Percentiles rank a stretch among this genome's conserved stretches.
Conservation (phyloP, 2,797 vertebrate genomes). For the Fringilla coelebs region DNA sequence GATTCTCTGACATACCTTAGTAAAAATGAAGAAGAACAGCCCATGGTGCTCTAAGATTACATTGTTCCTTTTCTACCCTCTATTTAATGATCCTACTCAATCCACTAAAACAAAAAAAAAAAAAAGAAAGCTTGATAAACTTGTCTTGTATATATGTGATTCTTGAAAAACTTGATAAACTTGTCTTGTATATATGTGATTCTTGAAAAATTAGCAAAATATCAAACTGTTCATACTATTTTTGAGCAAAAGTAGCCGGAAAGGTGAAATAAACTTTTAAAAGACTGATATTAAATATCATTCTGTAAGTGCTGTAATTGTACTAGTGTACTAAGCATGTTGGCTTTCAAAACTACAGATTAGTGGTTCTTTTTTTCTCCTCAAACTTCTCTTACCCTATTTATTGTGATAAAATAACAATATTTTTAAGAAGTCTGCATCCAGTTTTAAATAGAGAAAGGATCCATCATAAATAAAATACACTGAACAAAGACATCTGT, state of each 20-base stretch:
- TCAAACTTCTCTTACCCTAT: background rate
- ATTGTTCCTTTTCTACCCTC: background rate
- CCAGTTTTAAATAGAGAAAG: background rate
- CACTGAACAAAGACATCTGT: background rate
- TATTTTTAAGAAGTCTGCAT: background rate
- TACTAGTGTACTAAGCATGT: background rate
- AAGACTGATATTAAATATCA: background rate
- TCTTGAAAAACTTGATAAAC: fast-evolving
- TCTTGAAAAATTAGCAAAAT: background rate
- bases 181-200: background rate
- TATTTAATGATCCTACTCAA: background rate
- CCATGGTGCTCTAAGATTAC: background rate
- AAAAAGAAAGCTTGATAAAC: fast-evolving
- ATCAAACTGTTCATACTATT: background rate
- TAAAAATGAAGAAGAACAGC: background rate
- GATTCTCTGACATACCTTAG: background rate
- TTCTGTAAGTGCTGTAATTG: background rate
- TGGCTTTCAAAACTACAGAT: background rate
- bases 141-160: background rate
- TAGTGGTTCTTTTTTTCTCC: background rate
- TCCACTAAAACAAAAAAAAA: background rate
- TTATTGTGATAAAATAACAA: background rate
- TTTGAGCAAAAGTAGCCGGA: background rate
- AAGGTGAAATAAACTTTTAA: background rate
- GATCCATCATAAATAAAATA: background rate